These are phyloP conservation scores for Diadema setosum DNA, from an alignment of 35 echinoderm and acorn worm species.

Conservation along the genomic window DNA sequence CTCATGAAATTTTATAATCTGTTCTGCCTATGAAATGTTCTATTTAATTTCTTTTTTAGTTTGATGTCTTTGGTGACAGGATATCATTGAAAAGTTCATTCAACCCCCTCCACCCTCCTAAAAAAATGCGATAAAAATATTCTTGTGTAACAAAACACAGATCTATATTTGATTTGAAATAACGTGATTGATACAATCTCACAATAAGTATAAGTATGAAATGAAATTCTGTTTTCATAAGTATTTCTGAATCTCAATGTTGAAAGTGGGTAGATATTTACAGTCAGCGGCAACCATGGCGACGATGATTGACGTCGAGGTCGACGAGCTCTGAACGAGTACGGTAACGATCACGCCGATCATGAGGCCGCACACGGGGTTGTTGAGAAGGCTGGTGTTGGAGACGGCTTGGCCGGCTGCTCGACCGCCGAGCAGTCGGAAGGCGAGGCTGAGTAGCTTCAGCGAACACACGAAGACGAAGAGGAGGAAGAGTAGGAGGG, in stretches of 20 bases:
- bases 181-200: not conserved
- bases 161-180: too few relatives aligned
- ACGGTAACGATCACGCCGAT: conserved; percentile 73
- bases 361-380: conserved; percentile 64
- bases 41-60: too few relatives aligned
- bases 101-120: too few relatives aligned
- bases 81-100: too few relatives aligned
- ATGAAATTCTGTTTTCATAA: not conserved
- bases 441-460: conserved; percentile 47
- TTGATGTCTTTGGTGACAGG: too few relatives aligned
- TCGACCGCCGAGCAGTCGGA: conserved; percentile 36
- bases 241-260: not conserved
- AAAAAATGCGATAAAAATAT: too few relatives aligned
- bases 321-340: conserved; percentile 73
- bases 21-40: too few relatives aligned
- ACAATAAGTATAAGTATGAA: not conserved
- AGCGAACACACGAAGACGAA: conserved; percentile 66
- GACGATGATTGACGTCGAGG: conserved; percentile 65
- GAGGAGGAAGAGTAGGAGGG: conserved; percentile 8
- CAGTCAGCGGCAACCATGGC: conserved; percentile 46
- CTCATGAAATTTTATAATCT: too few relatives aligned
- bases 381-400: conserved; percentile 36
- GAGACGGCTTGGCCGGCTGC: conserved; percentile 42
- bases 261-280: not conserved
- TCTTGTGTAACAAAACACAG: too few relatives aligned